Evolutionary conservation across 1,140 invertebrate genomes (phyloP).

Genomic region (Bacillus rossius): DNA sequence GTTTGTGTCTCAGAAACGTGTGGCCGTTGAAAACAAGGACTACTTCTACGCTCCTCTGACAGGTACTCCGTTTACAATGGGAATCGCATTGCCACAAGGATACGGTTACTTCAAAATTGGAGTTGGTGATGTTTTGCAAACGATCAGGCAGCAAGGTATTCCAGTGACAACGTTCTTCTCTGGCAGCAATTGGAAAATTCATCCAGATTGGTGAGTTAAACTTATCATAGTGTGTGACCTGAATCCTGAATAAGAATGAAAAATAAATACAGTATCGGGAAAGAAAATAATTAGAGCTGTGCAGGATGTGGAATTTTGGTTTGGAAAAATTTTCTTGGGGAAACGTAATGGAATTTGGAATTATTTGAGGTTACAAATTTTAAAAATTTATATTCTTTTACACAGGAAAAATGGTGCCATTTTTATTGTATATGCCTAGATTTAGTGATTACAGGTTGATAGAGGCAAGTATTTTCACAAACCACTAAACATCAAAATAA

Average conservation of each 20-base stretch:
- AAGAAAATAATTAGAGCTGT: too few species aligned
- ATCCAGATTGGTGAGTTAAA: slow-evolving; percentile 73
- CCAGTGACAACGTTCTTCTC: slow-evolving; percentile 61
- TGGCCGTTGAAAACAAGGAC: slow-evolving; percentile 70
- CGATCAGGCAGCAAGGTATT: slow-evolving; percentile 56
- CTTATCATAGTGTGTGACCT: neutral
- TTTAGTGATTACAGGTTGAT: too few species aligned
- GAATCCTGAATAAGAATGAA: neutral
- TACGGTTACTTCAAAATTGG: slow-evolving; percentile 74
- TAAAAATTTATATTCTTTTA: too few species aligned
- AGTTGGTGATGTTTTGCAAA: slow-evolving; percentile 55
- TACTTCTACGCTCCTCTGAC: slow-evolving; percentile 78
- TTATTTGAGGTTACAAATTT: too few species aligned
- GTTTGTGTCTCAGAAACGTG: slow-evolving; percentile 52
- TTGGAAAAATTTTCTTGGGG: too few species aligned
- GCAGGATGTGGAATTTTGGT: too few species aligned
- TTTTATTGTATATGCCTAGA: too few species aligned
- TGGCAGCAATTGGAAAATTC: slow-evolving; percentile 72
- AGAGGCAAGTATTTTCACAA: too few species aligned
- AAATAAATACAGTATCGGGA: too few species aligned
- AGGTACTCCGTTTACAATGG: slow-evolving; percentile 82
- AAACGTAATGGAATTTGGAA: too few species aligned
- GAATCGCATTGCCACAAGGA: slow-evolving; percentile 68
- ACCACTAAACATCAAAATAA: too few species aligned
- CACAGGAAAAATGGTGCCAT: too few species aligned